These are phyloP conservation scores for Rhinoderma darwinii DNA, from an alignment of 2,113 vertebrate species.

Conservation along the genomic window DNA sequence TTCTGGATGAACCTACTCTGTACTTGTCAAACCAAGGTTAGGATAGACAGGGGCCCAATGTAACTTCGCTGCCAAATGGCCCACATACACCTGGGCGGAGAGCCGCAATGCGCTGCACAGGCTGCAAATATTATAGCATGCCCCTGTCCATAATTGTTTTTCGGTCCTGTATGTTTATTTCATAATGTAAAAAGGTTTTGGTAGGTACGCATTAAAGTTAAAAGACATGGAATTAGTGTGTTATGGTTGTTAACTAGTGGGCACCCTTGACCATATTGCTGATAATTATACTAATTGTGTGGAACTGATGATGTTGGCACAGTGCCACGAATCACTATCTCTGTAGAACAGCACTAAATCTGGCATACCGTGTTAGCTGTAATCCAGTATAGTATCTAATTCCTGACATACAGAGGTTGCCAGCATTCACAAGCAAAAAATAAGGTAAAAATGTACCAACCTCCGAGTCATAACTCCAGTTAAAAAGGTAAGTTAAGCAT, in stretches of 20 bases:
- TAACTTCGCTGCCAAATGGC: neutral
- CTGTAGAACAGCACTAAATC: neutral
- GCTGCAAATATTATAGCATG: neutral
- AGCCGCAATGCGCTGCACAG: neutral
- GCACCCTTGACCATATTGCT: neutral
- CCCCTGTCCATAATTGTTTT: neutral
- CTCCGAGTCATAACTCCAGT: too few relatives aligned
- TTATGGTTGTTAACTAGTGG: neutral
- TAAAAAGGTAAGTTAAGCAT: too few relatives aligned
- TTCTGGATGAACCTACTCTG: too few relatives aligned
- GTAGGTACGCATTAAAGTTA: neutral
- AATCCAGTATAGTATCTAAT: neutral
- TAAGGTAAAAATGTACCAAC: neutral
- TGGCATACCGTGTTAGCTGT: neutral
- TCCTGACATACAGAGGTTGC: neutral
- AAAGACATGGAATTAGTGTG: neutral
- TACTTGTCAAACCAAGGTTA: too few relatives aligned
- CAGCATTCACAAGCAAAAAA: neutral
- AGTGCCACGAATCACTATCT: neutral
- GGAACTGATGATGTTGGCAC: conserved; percentile 5
- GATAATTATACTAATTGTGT: neutral
- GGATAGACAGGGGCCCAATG: neutral
- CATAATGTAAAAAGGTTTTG: neutral
- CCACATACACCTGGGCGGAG: neutral
- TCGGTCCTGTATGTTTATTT: neutral